Base-by-base conservation (phyloP, 2,888 invertebrate genomes). In the Caradrina clavipalpis region DNA sequence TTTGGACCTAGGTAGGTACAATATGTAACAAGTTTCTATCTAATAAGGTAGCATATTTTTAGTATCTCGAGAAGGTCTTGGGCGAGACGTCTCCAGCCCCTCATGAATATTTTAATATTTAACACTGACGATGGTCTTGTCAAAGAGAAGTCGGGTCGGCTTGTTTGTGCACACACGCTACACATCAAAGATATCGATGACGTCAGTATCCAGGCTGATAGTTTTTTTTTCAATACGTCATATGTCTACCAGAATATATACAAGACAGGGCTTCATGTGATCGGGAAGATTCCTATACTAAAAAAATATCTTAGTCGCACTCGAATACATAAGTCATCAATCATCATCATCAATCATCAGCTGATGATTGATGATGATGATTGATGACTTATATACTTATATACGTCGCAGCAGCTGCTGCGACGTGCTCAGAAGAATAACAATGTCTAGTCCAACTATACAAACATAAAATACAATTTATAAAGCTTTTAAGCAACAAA, bases 61-160 rank as follows among this genome's bases (percentile, higher is more conserved):
- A 67, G 74, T 67, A 7, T 85, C 57, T 80, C 76, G 59, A 70
- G n/a, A 62, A 69, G 63, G 64, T 70, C 64, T 73, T 76, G 42
- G 61, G 49, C 63, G 71, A 78, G 80, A 86, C 83, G 67, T 81
- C 81, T 85, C 62, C 64, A 69, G 68, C 57, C 56, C 45, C 76
- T 88, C 88, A 90, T 91, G 90, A 91, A 92, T 91, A 91, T 88
- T 86, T 90, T 78, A 92, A 91, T 91, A 90, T 90, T 88, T 84
- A 88, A 83, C 85, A 73, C 72, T 61, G 61, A 39, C 68, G 71
- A 76, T 64, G 51, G 65, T 65, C 66, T 62, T 80, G 78, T 89
- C 89, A 87, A 89, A 91, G 87, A 85, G 75, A n/a, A 71, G 68
- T 60, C 80, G 74, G 63, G 67, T 69, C 64, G 64, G 65, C 78